Conservation (phyloP, 2,888 invertebrate genomes). For the Pterobdella sp. region DNA sequence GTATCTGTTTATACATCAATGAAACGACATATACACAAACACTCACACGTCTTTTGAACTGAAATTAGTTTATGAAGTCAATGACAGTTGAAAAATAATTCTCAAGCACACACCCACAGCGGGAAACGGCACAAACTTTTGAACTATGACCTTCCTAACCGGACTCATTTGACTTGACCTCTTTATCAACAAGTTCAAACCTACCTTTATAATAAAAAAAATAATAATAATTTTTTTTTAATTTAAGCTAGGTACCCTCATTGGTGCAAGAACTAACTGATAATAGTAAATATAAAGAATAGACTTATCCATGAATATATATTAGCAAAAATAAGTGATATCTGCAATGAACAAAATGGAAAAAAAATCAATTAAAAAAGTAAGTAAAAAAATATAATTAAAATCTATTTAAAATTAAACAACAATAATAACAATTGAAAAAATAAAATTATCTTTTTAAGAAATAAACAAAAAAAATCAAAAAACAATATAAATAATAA, state of each 20-base stretch:
- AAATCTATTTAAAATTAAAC: background rate
- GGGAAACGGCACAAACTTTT: constrained; percentile 52
- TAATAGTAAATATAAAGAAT: background rate
- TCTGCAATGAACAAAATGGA: background rate
- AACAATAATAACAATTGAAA: background rate
- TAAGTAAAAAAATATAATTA: background rate
- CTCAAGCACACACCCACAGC: constrained; percentile 50
- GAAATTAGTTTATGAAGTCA: background rate
- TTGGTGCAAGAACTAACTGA: background rate
- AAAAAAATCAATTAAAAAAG: background rate
- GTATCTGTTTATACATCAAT: background rate
- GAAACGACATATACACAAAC: background rate
- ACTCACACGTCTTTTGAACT: background rate
- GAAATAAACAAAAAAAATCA: too few relatives aligned
- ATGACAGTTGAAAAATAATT: background rate
- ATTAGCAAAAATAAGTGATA: background rate
- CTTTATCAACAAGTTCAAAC: constrained; percentile 46
- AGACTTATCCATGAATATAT: background rate
- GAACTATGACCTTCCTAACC: constrained; percentile 50
- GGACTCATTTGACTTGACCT: constrained; percentile 47
- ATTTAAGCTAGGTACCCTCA: background rate
- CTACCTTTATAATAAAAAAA: constrained; percentile 43
- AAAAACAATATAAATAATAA: too few relatives aligned
- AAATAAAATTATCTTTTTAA: too few relatives aligned
- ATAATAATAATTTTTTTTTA: constrained; percentile 9